A percentile compares a stretch with the other conserved stretches of the same genome.
Evolutionary conservation across 30 jellyfish, hydroid and myxozoan genomes (phyloP).

Genomic region (Chironex yamaguchii): DNA sequence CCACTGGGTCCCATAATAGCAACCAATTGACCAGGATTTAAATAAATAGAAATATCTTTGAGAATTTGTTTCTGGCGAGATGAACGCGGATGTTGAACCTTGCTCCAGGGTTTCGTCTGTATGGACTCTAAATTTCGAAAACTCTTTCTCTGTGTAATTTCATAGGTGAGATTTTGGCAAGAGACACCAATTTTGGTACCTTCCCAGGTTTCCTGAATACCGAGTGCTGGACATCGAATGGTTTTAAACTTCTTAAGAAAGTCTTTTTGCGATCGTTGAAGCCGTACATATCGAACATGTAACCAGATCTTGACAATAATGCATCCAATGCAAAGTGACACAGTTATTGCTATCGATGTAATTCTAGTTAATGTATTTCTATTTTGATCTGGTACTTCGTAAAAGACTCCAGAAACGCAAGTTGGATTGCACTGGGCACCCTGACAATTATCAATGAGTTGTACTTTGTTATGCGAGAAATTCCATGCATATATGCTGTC

Average conservation of each 20-base stretch:
- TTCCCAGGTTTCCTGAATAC: background rate
- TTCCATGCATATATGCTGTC: background rate
- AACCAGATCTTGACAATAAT: background rate
- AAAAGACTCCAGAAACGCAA: conserved; percentile 51
- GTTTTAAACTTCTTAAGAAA: background rate
- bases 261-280: background rate
- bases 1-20: conserved; percentile 98
- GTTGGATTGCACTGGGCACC: conserved; percentile 92
- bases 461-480: background rate
- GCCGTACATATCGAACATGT: background rate
- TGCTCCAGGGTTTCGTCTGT: no score
- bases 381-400: background rate
- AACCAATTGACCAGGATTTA: conserved; percentile 94
- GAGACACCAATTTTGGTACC: conserved; percentile 58
- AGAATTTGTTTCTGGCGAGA: background rate
- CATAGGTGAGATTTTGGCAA: conserved; percentile 55
- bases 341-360: background rate
- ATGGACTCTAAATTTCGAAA: background rate
- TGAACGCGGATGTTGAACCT: no score
- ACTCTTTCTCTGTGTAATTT: background rate
- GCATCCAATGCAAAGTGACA: conserved; percentile 3
- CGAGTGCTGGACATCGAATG: background rate
- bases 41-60: conserved; percentile 78
- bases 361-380: background rate
- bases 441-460: conserved; percentile 46